These are phyloP conservation scores for Porites divaricata DNA, from an alignment of 92 coral and sea anemone species.

Conservation along the genomic window DNA sequence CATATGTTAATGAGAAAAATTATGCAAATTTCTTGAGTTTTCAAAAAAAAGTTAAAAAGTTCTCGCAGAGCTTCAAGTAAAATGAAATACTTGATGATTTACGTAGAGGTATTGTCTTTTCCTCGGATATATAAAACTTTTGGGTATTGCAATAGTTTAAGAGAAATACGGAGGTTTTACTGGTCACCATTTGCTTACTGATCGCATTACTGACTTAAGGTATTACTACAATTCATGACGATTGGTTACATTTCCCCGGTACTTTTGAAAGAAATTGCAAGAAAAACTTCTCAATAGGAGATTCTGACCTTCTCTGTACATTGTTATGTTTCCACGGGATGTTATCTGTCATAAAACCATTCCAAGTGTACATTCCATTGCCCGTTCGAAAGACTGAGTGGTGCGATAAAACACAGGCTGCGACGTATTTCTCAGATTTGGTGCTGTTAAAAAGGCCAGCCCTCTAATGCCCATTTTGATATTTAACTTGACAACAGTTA, in stretches of 20 bases:
- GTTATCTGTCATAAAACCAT: background rate
- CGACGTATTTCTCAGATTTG: too few relatives aligned
- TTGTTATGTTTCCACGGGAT: background rate
- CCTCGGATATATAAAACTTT: conserved; percentile 3
- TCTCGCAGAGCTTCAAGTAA: conserved; percentile 18
- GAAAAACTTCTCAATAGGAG: background rate
- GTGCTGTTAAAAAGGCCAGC: too few relatives aligned
- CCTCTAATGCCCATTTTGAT: too few relatives aligned
- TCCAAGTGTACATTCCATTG: background rate
- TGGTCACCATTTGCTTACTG: conserved; percentile 2
- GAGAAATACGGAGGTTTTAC: background rate
- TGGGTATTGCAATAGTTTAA: background rate
- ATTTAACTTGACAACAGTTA: too few relatives aligned
- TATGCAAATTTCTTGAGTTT: conserved; percentile 1
- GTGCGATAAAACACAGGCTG: background rate
- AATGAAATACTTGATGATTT: conserved; percentile 2
- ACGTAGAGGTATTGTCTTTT: background rate
- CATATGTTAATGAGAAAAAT: background rate
- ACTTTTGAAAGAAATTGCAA: background rate
- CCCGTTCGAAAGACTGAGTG: background rate
- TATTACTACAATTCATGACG: background rate
- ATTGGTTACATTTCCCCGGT: background rate
- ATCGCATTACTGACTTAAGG: background rate
- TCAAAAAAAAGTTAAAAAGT: background rate
- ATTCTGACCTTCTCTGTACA: background rate